Conservation (phyloP, 2,888 invertebrate genomes). For the Celastrina argiolus region DNA sequence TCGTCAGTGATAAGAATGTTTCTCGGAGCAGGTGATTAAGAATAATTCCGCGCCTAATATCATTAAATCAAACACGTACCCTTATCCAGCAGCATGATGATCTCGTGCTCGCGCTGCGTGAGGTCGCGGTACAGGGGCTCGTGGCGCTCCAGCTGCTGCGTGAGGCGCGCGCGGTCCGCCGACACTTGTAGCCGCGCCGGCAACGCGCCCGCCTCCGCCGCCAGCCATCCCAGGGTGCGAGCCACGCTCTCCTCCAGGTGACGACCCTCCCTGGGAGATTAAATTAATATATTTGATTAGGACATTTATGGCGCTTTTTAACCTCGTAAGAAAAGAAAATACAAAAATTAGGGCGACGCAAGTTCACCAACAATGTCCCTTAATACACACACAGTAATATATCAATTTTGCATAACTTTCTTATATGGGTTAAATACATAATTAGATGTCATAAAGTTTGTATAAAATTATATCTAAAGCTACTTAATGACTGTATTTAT, state of each 20-base stretch:
- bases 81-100: constrained; percentile 95
- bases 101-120: constrained; percentile 92
- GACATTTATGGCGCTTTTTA: too few species aligned
- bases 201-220: constrained; percentile 85
- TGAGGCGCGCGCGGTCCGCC: constrained; percentile 88
- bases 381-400: too few species aligned
- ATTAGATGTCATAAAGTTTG: too few species aligned
- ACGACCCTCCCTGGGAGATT: constrained; percentile 83
- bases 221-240: constrained; percentile 93
- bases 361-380: too few species aligned
- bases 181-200: constrained; percentile 90
- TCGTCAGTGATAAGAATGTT: neutral
- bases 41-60: too few species aligned
- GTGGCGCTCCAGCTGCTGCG: constrained; percentile 91
- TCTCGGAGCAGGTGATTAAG: too few species aligned
- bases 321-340: too few species aligned
- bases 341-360: too few species aligned
- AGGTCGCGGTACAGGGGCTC: constrained; percentile 94
- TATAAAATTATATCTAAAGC: too few species aligned
- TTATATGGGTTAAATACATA: too few species aligned
- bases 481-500: too few species aligned
- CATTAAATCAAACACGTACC: constrained; percentile 60
- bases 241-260: constrained; percentile 94
- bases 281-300: neutral
- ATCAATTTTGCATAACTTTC: too few species aligned